A percentile compares a stretch with the other conserved stretches of the same genome.
phyloP scores from a whole-genome alignment of 2,797 vertebrate species.

The Cheirogaleus major region DNA sequence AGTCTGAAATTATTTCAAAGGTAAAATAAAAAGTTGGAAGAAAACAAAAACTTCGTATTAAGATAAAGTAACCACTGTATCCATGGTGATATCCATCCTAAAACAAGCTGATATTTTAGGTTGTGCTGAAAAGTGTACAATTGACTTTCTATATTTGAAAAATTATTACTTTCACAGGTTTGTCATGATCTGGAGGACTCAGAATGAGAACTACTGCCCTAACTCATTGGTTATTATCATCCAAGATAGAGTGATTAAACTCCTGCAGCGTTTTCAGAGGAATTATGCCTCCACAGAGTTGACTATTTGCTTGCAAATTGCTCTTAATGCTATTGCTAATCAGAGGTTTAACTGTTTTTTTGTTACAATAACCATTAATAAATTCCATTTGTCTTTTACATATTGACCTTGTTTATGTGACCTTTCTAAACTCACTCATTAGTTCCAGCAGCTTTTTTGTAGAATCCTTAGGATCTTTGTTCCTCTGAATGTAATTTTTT shows the following conservation, averaged over 20 bases:
- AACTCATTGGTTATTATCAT: neutral
- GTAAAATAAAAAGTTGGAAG: neutral
- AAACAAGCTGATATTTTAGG: neutral
- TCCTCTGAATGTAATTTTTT: neutral
- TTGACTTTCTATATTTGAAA: neutral
- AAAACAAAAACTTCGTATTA: neutral
- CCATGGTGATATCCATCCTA: neutral
- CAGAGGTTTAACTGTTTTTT: neutral
- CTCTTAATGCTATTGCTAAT: neutral
- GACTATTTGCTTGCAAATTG: neutral
- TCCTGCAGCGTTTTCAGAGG: neutral
- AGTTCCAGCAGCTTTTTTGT: too few relatives aligned
- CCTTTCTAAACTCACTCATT: neutral
- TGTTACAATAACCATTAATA: neutral
- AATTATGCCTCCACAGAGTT: neutral
- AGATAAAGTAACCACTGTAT: neutral
- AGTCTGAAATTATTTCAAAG: neutral
- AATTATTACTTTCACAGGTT: neutral
- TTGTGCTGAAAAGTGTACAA: neutral
- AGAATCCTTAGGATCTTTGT: neutral
- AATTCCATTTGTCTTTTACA: neutral
- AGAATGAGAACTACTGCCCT: neutral
- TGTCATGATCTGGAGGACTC: neutral
- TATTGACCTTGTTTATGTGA: neutral
- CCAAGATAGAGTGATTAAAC: neutral